Conservation (phyloP, 1,140 invertebrate species). For the Ips nitidus region DNA sequence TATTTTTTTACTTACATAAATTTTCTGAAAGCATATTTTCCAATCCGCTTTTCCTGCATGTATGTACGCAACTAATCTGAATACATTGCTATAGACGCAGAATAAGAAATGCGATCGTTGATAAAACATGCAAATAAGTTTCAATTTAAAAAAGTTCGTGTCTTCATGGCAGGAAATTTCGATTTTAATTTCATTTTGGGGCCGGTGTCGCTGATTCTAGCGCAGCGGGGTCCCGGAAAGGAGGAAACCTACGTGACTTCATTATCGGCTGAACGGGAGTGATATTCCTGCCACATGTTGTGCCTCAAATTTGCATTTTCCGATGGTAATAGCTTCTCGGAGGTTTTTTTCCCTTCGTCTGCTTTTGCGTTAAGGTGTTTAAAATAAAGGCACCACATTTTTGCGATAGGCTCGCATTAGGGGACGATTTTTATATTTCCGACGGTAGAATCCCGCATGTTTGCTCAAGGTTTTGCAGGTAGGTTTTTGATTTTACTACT, state of each 20-base stretch:
- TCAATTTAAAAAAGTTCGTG: conserved; percentile 30
- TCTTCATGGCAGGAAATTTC: conserved; percentile 25
- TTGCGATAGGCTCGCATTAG: too few species aligned
- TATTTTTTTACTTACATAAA: too few species aligned
- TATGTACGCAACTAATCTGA: too few species aligned
- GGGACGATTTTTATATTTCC: too few species aligned
- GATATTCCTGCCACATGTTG: conserved; percentile 31
- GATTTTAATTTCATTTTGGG: conserved; percentile 35
- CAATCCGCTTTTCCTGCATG: too few species aligned
- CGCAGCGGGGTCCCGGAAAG: conserved; percentile 18
- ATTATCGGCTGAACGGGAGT: conserved; percentile 25
- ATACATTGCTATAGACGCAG: too few species aligned
- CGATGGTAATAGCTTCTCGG: conserved; percentile 26
- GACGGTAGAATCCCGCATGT: too few species aligned
- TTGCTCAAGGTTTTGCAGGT: too few species aligned
- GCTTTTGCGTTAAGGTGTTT: conserved; percentile 5
- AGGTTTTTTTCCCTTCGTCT: conserved; percentile 8
- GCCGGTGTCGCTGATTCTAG: conserved; percentile 11
- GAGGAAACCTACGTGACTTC: conserved; percentile 34
- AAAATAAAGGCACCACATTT: conserved; percentile 1
- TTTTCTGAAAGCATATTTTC: too few species aligned
- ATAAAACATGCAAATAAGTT: conserved; percentile 35
- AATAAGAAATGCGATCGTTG: not conserved
- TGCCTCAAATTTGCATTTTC: conserved; percentile 21
- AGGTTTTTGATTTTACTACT: too few species aligned